Conservation (phyloP, 2,888 invertebrate species). For the Metalampra italica region DNA sequence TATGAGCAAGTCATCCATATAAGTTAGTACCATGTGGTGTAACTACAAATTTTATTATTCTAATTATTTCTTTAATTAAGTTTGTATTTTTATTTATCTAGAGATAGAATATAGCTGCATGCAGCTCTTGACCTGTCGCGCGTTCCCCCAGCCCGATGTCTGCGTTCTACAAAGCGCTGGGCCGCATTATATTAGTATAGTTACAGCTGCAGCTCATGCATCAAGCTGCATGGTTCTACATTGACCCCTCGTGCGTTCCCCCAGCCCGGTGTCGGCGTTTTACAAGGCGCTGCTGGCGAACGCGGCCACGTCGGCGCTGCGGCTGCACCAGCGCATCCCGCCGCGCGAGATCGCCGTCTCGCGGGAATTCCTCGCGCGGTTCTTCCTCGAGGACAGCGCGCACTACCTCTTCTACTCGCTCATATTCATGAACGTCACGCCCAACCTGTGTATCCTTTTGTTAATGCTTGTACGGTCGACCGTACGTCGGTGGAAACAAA, state of each 20-base stretch:
- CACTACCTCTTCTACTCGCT: slow-evolving; percentile 97
- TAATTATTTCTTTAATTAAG: no score
- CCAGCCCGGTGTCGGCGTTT: slow-evolving; percentile 82
- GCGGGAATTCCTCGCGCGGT: slow-evolving; percentile 87
- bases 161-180: slow-evolving; percentile 93
- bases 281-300: slow-evolving; percentile 95
- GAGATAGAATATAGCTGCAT: no score
- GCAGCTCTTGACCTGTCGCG: no score
- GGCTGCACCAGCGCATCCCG: slow-evolving; percentile 96
- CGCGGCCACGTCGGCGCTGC: slow-evolving; percentile 96
- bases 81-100: no score
- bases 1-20: no score
- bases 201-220: no score
- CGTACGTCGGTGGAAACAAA: no score
- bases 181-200: no score
- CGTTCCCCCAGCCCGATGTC: slow-evolving; percentile 66
- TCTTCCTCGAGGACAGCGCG: slow-evolving; percentile 94
- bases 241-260: no score
- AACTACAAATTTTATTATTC: no score
- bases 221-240: no score
- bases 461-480: slow-evolving; percentile 9
- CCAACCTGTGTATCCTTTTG: slow-evolving; percentile 93
- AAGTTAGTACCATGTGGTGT: no score
- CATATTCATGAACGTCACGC: slow-evolving; percentile 94
- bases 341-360: slow-evolving; percentile 84